Evolutionary conservation across 2,113 vertebrate genomes (phyloP), one percentile per base, ranked within the genome.

Genomic region (Cyrtonyx montezumae): DNA sequence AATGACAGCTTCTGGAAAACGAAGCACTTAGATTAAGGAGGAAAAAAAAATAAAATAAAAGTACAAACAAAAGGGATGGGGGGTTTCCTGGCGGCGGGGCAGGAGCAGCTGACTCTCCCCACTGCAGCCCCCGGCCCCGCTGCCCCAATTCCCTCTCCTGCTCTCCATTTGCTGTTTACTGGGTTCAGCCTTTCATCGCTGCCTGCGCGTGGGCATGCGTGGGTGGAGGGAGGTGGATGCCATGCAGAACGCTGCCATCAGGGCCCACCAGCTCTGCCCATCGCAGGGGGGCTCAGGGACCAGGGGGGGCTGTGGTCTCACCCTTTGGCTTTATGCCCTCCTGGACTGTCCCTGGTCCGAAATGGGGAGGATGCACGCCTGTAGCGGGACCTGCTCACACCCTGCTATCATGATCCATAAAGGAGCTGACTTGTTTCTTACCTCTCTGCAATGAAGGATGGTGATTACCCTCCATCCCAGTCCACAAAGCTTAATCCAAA

Each of bases 1-100:
- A 96, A 97, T 97, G 97, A 97, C 98, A 97, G 97, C 95, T 96
- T 96, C 96, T 96, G 96, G 96, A 96, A 97, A 97, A 97, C 48
- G 95, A 97, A 97, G 96, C 94, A 92, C 93, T 96, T 92, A 17
- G 91, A 94, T 59, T 73, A 94, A 79, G 83, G 11, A 61, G 90
- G 93, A 77, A 83, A 80, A 86, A 86, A 90, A 65, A 43, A 84
- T 68, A 49, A 68, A 55, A 16, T 62, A 66, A 23, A 66, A 71
- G 82, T 56, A 65, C 79, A 94, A 94, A 94, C 87, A 86, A 94
- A 90, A 84, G 76, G 61, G 59, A 89, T 80, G 88, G 82, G 68
- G 85, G 87, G 92, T 40, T 30, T 75, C 66, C 1, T 0, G 65
- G 75, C 7, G 0, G 13, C 0, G 9, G 87, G 84, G 61, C 96